A percentile compares a stretch with the other conserved stretches of the same genome.
phyloP scores from a whole-genome alignment of 2,113 vertebrate genomes.

The Numida meleagris region DNA sequence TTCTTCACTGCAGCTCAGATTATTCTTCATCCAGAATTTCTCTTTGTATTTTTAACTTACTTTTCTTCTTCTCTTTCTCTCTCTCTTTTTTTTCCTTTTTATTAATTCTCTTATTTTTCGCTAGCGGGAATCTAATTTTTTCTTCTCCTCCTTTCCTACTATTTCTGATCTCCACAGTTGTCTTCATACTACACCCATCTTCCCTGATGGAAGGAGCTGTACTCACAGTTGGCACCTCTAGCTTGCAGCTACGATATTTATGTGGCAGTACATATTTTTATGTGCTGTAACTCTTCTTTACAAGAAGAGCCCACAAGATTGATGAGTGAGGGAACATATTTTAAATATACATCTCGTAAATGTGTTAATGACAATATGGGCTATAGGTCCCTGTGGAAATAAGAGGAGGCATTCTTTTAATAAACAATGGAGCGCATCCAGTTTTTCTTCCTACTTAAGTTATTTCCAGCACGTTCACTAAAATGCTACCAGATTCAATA shows the following conservation, averaged over 20 bases:
- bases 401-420: conserved; percentile 56
- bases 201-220: not conserved
- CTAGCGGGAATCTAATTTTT: not conserved
- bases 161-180: not conserved
- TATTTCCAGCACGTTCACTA: conserved; percentile 59
- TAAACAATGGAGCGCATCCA: conserved; percentile 36
- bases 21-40: not conserved
- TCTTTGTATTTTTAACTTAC: not conserved
- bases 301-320: conserved; percentile 10
- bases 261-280: not conserved
- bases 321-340: conserved; percentile 16
- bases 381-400: conserved; percentile 41
- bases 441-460: conserved; percentile 58
- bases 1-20: not conserved
- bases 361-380: conserved; percentile 38
- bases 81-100: rapidly evolving
- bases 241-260: not conserved
- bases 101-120: not conserved
- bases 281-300: not conserved
- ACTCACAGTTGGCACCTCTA: not conserved
- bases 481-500: conserved; percentile 65
- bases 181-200: not conserved
- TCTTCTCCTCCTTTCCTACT: not conserved
- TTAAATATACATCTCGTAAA: conserved; percentile 48
- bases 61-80: not conserved